These are phyloP conservation scores for Drosophila ambigua DNA, from an alignment of 1,140 invertebrate species.

Conservation along the genomic window DNA sequence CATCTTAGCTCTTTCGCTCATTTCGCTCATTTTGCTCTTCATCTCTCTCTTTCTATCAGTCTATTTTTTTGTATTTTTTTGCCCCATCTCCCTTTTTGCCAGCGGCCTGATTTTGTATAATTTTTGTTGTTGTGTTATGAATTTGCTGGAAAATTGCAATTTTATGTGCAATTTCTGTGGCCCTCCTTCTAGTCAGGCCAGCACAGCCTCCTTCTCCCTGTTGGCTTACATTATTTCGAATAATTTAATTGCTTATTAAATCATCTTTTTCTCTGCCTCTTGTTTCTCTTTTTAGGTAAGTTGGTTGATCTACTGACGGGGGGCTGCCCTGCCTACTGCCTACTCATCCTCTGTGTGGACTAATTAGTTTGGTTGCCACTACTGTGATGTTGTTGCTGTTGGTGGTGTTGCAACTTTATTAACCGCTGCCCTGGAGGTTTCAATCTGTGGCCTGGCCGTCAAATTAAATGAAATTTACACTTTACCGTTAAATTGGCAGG, in stretches of 20 bases:
- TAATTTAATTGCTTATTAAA: constrained; percentile 82
- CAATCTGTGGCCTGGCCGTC: constrained; percentile 64
- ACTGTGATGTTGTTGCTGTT: constrained; percentile 12
- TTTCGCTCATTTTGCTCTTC: not conserved
- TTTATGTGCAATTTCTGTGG: constrained; percentile 73
- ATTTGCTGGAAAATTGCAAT: constrained; percentile 81
- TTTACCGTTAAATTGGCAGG: constrained; percentile 80
- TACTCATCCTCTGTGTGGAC: constrained; percentile 16
- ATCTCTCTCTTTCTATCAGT: constrained; percentile 12
- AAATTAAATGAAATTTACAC: constrained; percentile 82
- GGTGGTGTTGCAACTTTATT: constrained; percentile 54
- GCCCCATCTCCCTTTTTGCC: constrained; percentile 23
- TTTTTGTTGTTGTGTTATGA: constrained; percentile 62
- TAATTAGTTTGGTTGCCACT: constrained; percentile 49
- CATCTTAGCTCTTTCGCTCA: not conserved
- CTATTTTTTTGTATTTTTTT: constrained; percentile 1
- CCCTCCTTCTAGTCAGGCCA: constrained; percentile 19
- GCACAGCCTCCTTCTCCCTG: constrained; percentile 14
- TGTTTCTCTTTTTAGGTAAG: constrained; percentile 67
- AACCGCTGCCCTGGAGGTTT: constrained; percentile 34
- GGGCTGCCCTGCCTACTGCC: not conserved
- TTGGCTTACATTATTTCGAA: constrained; percentile 68
- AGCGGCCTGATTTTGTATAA: constrained; percentile 73
- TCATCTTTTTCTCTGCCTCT: constrained; percentile 56
- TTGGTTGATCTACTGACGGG: constrained; percentile 45